Evolutionary conservation across 2,888 invertebrate species (phyloP), one percentile per base, ranked within the genome.

Genomic region (Aleiodes testaceus): DNA sequence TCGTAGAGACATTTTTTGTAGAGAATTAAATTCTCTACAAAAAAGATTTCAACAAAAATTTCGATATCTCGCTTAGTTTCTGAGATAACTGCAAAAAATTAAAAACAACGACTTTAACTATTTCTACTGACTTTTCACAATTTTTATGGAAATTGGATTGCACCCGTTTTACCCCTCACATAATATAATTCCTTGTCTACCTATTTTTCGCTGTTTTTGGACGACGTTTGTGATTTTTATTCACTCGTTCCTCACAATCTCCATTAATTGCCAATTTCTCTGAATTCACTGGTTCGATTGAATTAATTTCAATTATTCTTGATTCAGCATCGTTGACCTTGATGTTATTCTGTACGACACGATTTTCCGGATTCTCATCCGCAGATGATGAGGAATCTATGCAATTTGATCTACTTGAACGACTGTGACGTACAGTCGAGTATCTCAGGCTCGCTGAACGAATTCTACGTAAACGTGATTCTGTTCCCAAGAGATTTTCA

Each of bases 141-240:
- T n/a, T n/a, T n/a, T n/a, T n/a, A n/a, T n/a, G n/a, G n/a, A n/a
- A n/a, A n/a, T n/a, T n/a, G n/a, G n/a, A n/a, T n/a, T n/a, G n/a
- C n/a, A n/a, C n/a, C n/a, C n/a, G n/a, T n/a, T n/a, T n/a, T n/a
- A n/a, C n/a, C n/a, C n/a, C n/a, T n/a, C n/a, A n/a, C n/a, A n/a
- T n/a, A 22, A 22, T 22, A 22, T 22, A 26, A 6, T 16, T 22
- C 3, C 73, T 75, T 69, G 5, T 26, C 3, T 81, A 88, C 88
- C 88, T 86, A 80, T 88, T 88, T 74, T 78, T 84, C 26, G 82
- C 84, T n/a, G 86, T 85, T 76, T 84, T 86, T 20, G 82, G 76
- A 20, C 85, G 81, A 22, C 81, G 81, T 71, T 82, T 86, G 68
- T 79, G 78, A 72, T 71, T 77, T 77, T 84, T 82, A 77, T 76